These are phyloP conservation scores for Phlogophora meticulosa DNA, from an alignment of 2,888 invertebrate species.

Conservation along the genomic window DNA sequence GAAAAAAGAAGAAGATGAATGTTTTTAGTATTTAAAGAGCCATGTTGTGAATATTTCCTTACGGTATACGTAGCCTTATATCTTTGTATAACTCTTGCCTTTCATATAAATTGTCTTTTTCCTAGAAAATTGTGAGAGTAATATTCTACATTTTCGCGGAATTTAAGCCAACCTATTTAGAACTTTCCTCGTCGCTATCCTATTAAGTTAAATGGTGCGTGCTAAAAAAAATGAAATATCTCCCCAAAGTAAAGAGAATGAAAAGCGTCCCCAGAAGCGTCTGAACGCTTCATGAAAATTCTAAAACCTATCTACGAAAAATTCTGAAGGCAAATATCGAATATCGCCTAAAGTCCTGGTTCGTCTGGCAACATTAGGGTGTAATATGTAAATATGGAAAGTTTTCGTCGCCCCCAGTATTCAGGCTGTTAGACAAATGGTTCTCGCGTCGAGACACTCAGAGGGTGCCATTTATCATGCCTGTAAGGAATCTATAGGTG, in stretches of 20 bases:
- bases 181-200: conserved; percentile 31
- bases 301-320: conserved; percentile 28
- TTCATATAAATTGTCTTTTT: conserved; percentile 8
- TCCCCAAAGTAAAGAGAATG: conserved; percentile 23
- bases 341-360: conserved; percentile 28
- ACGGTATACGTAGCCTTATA: not conserved
- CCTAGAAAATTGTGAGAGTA: conserved; percentile 12
- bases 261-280: conserved; percentile 8
- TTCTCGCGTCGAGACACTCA: conserved; percentile 74
- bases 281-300: conserved; percentile 34
- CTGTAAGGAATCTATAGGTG: conserved; percentile 74
- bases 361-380: conserved; percentile 51
- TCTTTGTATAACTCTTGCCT: not conserved
- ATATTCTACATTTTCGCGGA: conserved; percentile 18
- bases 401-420: conserved; percentile 74
- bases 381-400: conserved; percentile 81
- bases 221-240: conserved; percentile 31
- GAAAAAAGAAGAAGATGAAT: not conserved
- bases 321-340: conserved; percentile 35
- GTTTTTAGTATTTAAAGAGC: not conserved
- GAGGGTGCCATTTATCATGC: conserved; percentile 78
- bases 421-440: conserved; percentile 79
- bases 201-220: conserved; percentile 52
- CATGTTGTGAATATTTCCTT: not conserved
- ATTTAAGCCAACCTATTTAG: conserved; percentile 34